Percentiles rank a stretch among this genome's conserved stretches.
Evolutionary conservation across 2,797 vertebrate species (phyloP).

Genomic region (Microctenopoma lineatum): DNA sequence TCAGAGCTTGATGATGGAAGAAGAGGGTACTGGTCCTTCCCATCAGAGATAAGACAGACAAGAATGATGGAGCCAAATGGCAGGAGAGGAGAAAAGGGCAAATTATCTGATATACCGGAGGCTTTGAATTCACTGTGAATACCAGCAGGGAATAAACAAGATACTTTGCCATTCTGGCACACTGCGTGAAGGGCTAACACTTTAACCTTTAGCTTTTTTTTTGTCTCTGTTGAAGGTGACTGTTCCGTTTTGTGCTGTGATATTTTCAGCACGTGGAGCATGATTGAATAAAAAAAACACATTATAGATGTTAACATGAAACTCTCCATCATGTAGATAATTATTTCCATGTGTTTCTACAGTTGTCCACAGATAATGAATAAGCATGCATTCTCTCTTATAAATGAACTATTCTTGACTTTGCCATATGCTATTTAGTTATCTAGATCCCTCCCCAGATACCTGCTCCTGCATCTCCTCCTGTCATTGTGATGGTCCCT

Average conservation of each 20-base stretch:
- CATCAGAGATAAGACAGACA: constrained; percentile 76
- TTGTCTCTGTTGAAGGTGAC: constrained; percentile 48
- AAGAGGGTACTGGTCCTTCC: constrained; percentile 38
- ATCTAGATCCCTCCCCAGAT: constrained; percentile 34
- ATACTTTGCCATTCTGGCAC: constrained; percentile 54
- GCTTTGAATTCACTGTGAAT: constrained; percentile 74
- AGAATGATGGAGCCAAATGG: constrained; percentile 78
- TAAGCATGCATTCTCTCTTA: background rate
- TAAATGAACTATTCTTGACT: constrained; percentile 22
- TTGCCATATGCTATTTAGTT: constrained; percentile 34
- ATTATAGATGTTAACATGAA: constrained; percentile 19
- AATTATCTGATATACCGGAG: constrained; percentile 77
- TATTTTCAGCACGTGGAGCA: constrained; percentile 52
- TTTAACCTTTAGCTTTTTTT: constrained; percentile 71
- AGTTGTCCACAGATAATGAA: constrained; percentile 5
- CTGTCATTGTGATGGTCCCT: constrained; percentile 43
- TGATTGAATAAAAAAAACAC: constrained; percentile 9
- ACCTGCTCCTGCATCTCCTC: constrained; percentile 32
- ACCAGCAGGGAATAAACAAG: constrained; percentile 73
- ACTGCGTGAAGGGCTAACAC: constrained; percentile 52
- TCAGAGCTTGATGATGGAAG: constrained; percentile 59
- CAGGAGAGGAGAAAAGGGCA: constrained; percentile 59
- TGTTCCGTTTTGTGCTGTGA: constrained; percentile 49
- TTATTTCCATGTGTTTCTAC: background rate
- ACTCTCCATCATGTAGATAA: constrained; percentile 11